A percentile compares a stretch with the other conserved stretches of the same genome.
These are phyloP conservation scores for Elmis aenea DNA, from an alignment of 2,888 invertebrate genomes.

Conservation along the genomic window DNA sequence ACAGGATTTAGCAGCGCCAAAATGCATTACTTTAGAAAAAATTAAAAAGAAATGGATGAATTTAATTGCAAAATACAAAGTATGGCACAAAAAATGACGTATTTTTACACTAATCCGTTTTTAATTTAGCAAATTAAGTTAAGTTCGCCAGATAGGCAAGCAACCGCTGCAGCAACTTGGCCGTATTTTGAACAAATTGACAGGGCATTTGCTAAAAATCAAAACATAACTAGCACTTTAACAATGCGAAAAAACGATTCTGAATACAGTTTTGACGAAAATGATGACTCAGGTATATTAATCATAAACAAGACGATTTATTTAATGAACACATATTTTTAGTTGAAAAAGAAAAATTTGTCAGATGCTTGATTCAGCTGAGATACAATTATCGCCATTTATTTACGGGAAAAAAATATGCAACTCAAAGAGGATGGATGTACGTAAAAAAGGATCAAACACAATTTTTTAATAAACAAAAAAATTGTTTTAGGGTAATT, in stretches of 20 bases:
- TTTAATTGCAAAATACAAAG: slow-evolving; percentile 31
- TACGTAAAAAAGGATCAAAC: slow-evolving; percentile 19
- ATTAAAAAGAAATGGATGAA: slow-evolving; percentile 36
- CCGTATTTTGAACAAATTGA: slow-evolving; percentile 33
- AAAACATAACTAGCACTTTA: slow-evolving; percentile 17
- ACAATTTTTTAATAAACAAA: no score
- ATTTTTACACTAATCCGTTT: no score
- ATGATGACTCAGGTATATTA: no score
- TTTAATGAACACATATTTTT: no score
- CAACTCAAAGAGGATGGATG: slow-evolving; percentile 32
- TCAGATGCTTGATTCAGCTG: slow-evolving; percentile 28
- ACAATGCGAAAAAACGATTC: no score
- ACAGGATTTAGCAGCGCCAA: slow-evolving; percentile 28
- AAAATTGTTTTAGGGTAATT: slow-evolving; percentile 25
- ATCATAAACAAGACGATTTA: no score
- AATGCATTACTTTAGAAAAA: slow-evolving; percentile 29
- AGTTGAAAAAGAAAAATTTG: slow-evolving; percentile 27
- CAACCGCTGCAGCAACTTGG: slow-evolving; percentile 29
- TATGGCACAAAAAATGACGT: no score
- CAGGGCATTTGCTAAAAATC: slow-evolving; percentile 22
- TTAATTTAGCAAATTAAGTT: slow-evolving; percentile 29
- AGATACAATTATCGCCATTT: slow-evolving; percentile 26
- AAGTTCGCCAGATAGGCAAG: slow-evolving; percentile 22
- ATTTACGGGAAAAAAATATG: slow-evolving; percentile 32
- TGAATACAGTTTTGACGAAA: no score